These are phyloP conservation scores for Heliconius ismenius DNA, from an alignment of 2,888 invertebrate genomes.

Conservation along the genomic window DNA sequence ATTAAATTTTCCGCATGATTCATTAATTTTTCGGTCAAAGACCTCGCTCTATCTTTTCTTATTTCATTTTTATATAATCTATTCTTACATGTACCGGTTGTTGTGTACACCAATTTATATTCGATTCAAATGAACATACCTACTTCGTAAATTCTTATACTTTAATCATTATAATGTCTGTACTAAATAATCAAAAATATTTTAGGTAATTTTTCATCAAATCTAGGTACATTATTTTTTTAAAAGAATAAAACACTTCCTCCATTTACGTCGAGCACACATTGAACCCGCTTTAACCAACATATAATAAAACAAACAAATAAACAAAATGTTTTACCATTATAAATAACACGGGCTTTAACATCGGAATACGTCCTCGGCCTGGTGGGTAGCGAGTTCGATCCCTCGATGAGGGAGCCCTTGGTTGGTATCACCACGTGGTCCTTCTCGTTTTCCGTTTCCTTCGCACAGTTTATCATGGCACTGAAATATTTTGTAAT, in stretches of 20 bases:
- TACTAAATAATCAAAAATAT: background rate
- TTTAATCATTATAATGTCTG: background rate
- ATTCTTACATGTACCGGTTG: background rate
- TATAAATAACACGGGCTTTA: conserved; percentile 60
- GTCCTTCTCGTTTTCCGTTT: conserved; percentile 78
- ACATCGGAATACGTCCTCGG: conserved; percentile 83
- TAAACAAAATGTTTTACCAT: conserved; percentile 62
- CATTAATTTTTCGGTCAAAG: conserved; percentile 28
- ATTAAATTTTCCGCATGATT: conserved; percentile 35
- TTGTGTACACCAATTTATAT: background rate
- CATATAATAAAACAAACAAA: background rate
- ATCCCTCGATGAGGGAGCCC: conserved; percentile 78
- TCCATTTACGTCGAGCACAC: background rate
- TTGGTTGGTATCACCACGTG: conserved; percentile 84
- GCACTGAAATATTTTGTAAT: conserved; percentile 74
- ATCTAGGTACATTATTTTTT: background rate
- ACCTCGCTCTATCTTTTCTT: conserved; percentile 21
- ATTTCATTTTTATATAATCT: background rate
- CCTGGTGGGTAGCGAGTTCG: conserved; percentile 85
- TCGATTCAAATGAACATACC: background rate
- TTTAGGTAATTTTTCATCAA: background rate
- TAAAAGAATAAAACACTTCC: background rate
- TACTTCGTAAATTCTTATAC: too few species aligned
- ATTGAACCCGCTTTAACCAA: background rate
- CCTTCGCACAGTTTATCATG: conserved; percentile 84